Evolutionary conservation across 2,888 invertebrate genomes (phyloP).

Genomic region (Prosopocoilus inquinatus): DNA sequence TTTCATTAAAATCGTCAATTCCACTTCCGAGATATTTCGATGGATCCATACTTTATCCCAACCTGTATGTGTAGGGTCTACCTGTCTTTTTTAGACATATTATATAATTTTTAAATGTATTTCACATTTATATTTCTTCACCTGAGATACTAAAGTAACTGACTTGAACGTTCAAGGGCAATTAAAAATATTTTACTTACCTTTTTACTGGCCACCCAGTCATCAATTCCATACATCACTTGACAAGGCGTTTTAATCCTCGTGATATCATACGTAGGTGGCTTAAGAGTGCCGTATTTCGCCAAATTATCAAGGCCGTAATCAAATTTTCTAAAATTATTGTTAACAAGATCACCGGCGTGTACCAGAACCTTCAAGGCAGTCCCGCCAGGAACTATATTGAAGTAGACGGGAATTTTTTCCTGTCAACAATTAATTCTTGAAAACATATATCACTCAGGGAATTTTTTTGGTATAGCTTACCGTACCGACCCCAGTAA

Average conservation of each 20-base stretch:
- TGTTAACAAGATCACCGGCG: conserved; percentile 40
- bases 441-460: neutral
- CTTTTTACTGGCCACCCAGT: conserved; percentile 58
- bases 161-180: neutral
- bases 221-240: conserved; percentile 62
- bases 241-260: conserved; percentile 60
- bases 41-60: too few relatives aligned
- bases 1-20: too few relatives aligned
- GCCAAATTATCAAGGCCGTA: conserved; percentile 53
- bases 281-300: conserved; percentile 54
- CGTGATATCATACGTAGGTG: conserved; percentile 59
- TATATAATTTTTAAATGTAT: too few relatives aligned
- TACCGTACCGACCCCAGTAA: conserved; percentile 43
- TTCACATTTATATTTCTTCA: too few relatives aligned
- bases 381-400: conserved; percentile 46
- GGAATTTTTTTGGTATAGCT: conserved; percentile 19
- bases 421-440: conserved; percentile 33
- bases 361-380: conserved; percentile 44
- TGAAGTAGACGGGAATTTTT: conserved; percentile 43
- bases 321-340: conserved; percentile 58
- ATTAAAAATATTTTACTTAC: conserved; percentile 43
- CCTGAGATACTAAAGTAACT: too few relatives aligned
- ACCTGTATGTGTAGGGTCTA: too few relatives aligned
- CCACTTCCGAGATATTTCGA: too few relatives aligned
- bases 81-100: too few relatives aligned